Percentiles rank a stretch among this genome's conserved stretches.
Evolutionary conservation across 2,888 invertebrate species (phyloP).

Genomic region (Lasioglossum morio): DNA sequence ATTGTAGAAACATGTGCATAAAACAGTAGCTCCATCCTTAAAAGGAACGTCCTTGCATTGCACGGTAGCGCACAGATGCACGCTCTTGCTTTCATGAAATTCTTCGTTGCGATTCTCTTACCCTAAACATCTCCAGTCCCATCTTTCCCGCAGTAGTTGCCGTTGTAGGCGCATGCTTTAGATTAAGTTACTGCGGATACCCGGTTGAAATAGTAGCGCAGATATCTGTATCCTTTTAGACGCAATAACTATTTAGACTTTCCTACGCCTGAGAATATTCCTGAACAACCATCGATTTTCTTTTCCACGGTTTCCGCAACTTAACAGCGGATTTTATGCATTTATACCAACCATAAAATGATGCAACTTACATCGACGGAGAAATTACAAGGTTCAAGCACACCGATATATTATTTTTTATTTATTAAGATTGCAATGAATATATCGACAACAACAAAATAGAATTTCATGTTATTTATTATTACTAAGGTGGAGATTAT

Average conservation of each 20-base stretch:
- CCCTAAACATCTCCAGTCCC: constrained; percentile 65
- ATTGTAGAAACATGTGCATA: constrained; percentile 66
- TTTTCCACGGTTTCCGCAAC: not conserved
- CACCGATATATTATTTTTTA: no score
- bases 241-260: constrained; percentile 5
- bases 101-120: constrained; percentile 60
- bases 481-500: not conserved
- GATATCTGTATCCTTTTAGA: constrained; percentile 59
- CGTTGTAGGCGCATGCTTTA: constrained; percentile 56
- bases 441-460: no score
- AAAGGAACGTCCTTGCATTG: constrained; percentile 69
- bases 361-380: no score
- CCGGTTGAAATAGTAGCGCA: constrained; percentile 59
- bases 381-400: no score
- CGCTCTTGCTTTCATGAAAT: constrained; percentile 69
- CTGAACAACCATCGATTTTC: not conserved
- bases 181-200: constrained; percentile 63
- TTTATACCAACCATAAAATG: not conserved
- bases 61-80: constrained; percentile 63
- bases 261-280: constrained; percentile 15
- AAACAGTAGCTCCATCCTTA: constrained; percentile 61
- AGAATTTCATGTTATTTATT: no score
- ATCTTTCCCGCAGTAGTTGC: constrained; percentile 51
- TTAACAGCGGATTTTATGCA: not conserved
- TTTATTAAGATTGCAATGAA: no score